Evolutionary conservation across 64 coral and sea anemone species (phyloP).

Genomic region (Porites australiensis): DNA sequence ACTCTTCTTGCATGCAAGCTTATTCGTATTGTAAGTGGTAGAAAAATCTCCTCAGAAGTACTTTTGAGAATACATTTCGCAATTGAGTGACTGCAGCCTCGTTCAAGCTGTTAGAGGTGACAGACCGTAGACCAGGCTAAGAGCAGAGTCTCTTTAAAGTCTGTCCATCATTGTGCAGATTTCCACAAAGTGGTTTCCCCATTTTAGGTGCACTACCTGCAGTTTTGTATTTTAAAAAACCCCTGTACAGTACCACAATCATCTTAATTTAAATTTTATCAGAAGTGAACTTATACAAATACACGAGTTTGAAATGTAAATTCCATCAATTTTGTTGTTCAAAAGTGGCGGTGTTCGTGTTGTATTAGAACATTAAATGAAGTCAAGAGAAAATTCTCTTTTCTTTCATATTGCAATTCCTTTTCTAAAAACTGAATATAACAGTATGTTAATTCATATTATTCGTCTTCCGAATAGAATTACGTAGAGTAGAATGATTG

Average conservation of each 20-base stretch:
- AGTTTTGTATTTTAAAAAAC: not conserved
- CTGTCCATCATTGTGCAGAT: not conserved
- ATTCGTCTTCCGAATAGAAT: too few species aligned
- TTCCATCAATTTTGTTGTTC: slow-evolving; percentile 9
- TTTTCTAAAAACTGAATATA: too few species aligned
- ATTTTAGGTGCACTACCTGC: slow-evolving; percentile 1
- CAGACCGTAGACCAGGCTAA: not conserved
- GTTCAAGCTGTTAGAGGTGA: not conserved
- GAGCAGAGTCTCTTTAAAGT: not conserved
- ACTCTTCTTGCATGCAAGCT: slow-evolving; percentile 75
- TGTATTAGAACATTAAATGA: too few species aligned
- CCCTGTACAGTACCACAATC: slow-evolving; percentile 19
- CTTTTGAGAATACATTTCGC: not conserved
- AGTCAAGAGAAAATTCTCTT: too few species aligned
- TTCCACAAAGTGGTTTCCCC: not conserved
- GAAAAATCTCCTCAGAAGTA: not conserved
- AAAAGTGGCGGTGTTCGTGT: too few species aligned
- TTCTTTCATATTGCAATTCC: too few species aligned
- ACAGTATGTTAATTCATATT: too few species aligned
- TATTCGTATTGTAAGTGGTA: slow-evolving; percentile 76
- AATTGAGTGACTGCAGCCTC: slow-evolving; percentile 8
- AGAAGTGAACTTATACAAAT: slow-evolving; percentile 1
- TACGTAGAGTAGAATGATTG: too few species aligned
- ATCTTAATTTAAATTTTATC: slow-evolving; percentile 27
- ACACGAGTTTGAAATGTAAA: not conserved